Evolutionary conservation across 2,113 vertebrate species (phyloP), one percentile per base, ranked within the genome.

Genomic region (Fulica atra): DNA sequence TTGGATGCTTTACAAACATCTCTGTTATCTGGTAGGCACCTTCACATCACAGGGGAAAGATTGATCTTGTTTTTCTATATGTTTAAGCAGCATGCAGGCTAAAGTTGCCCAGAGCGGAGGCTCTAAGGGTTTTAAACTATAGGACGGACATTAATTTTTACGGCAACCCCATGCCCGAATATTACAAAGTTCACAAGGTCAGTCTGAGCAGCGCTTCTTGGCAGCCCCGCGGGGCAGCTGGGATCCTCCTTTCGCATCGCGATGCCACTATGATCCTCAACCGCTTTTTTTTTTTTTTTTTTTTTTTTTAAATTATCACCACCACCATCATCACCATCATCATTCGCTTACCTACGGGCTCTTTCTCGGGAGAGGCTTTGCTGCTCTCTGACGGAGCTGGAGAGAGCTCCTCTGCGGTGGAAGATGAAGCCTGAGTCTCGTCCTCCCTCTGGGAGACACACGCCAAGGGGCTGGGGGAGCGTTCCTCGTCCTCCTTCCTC

Each of bases 371-470:
- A 96, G 98, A 99, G 89, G 98, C 98, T 93, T 98, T 98, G 98
- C 98, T 98, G 82, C 97, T 98, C 93, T 99, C 99, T 20, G 98
- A 97, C 54, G 99, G 98, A 94, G 99, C 99, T 16, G 99, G 99
- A 63, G 99, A 99, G 69, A 99, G 99, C 60, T 99, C 98, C 95
- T 98, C 98, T 20, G 99, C 98, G n/a, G 98, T 98, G 46, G 99
- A 98, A 91, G 99, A 99, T 74, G 99, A 99, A 89, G 98, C 98
- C 86, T 98, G 98, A 53, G 98, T 98, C 96, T 99, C 99, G 96
- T 99, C 98, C 63, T 98, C 98, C 95, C 98, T 98, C 84, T 98
- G 98, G 83, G 99, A 98, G 76, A 96, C 98, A 73, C 98, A 98
- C 13, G 98, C 97, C 96, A 98, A 96, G 74, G 98, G 95, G 44